These are phyloP conservation scores for Acholoe squamosa DNA, from an alignment of 2,888 invertebrate genomes.

Conservation along the genomic window DNA sequence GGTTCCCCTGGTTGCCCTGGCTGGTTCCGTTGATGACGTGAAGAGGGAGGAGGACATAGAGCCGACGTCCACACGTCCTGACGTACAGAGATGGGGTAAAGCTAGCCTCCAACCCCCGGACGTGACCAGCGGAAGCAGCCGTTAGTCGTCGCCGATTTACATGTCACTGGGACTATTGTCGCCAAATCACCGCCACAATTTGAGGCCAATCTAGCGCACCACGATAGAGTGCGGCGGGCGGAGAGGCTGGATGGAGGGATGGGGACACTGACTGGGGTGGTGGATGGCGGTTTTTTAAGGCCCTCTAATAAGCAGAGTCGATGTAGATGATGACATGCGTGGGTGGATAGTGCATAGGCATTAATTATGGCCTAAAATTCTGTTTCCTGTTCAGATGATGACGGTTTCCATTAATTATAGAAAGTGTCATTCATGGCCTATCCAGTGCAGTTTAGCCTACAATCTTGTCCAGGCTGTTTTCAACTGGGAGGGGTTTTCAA, in stretches of 20 bases:
- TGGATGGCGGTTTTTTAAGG: background rate
- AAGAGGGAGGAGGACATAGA: background rate
- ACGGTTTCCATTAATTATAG: too few species aligned
- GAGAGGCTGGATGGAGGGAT: background rate
- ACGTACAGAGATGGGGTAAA: background rate
- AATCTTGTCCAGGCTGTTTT: too few species aligned
- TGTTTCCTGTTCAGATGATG: too few species aligned
- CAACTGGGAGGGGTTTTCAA: too few species aligned
- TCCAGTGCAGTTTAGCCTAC: too few species aligned
- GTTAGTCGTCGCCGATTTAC: background rate
- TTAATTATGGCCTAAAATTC: too few species aligned
- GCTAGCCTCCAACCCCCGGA: background rate
- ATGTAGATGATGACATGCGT: too few species aligned
- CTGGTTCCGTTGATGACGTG: background rate
- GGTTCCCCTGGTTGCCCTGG: background rate
- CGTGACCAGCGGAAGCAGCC: background rate
- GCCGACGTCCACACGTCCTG: background rate
- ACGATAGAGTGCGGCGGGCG: background rate
- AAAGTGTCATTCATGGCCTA: too few species aligned
- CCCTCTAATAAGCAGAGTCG: too few species aligned
- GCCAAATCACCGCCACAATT: constrained; percentile 27
- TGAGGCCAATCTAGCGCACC: background rate
- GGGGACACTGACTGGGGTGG: background rate
- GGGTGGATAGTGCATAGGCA: too few species aligned
- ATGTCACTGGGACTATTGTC: background rate